Evolutionary conservation across 2,113 vertebrate species (phyloP), one percentile per base, ranked within the genome.

Genomic region (Nyctereutes procyonoides): DNA sequence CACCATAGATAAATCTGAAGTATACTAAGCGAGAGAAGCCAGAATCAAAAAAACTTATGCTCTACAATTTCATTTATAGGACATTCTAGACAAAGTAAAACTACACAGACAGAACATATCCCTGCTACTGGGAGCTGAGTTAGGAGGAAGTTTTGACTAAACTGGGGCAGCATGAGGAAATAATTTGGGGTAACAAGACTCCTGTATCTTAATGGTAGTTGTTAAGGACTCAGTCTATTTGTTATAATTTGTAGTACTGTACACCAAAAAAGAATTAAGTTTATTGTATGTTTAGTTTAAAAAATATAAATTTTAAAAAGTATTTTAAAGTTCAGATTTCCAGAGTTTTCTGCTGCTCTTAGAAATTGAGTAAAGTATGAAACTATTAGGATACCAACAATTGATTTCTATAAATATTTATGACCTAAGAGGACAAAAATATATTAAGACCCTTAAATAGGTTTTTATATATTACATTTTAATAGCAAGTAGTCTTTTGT

Each of bases 391-490:
- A 88, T 71, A 77, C 11, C n/a, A 80, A 67, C 8, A 88, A 86
- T n/a, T 71, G 85, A 77, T 77, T 58, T 76, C 63, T 73, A 85
- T 26, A 86, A 51, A 90, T 86, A 95, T 35, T 63, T 87, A 63
- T 58, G 48, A 77, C 11, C 16, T 89, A 65, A 88, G 51, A 88
- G 43, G 43, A 38, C 35, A 95, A 80, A 87, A 86, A 8, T 56
- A 63, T 87, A 91, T 15, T 77, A 96, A 67, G 22, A 28, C 48
- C 2, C 51, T 91, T 86, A 94, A 79, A 71, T 79, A 35, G 19
- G 1, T 65, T 81, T 93, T 65, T 60, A 85, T 85, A 14, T 56
- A 58, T 28, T 90, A 89, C 71, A 74, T 95, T 90, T 92, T 94
- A 32, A 90, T 10, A 87, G 26, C 4, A 96, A n/a, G 32, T 35